Base-by-base conservation (phyloP, 2,797 vertebrate genomes). In the Gymnoscopelus braueri region DNA sequence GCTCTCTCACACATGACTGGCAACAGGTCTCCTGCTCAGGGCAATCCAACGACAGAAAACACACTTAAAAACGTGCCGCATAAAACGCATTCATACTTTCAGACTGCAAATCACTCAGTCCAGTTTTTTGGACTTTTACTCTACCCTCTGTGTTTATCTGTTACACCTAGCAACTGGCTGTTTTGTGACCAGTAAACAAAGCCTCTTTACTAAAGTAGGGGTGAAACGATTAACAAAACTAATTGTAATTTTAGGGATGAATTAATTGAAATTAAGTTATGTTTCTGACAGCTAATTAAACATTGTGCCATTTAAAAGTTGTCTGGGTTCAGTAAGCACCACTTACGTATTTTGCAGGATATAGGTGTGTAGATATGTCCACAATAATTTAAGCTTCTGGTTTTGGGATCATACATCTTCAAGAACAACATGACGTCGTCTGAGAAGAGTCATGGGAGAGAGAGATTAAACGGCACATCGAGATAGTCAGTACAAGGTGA, bases 331-430 rank as follows among this genome's bases (percentile, higher is more conserved):
- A 3, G 39, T 10, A 44, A 10, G 39, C 35, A 12, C 14, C 10
- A 96, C 97, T 95, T 92, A 99, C 98, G 96, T 96, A 99, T 99
- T 99, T 99, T 99, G 94, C 98, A 99, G 95, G 98, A 99, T 95
- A 99, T 99, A 90, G 98, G 97, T 67, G 98, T 99, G 90, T 99
- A 99, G 96, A 99, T 99, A 94, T 99, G 98, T 95, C 98, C 98
- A 95, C 98, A 99, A 95, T 99, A 99, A 96, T 99, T 99, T 96
- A 99, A 95, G 93, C 98, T 99, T 94, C 96, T 95, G 86, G 96
- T 97, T 95, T 98, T 99, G 66, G 98, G 96, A 89, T 99, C 98
- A 73, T 99, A 99, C 98, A 99, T 99, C 93, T 99, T 99, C 93
- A 99, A 90, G 92, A 99, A 99, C 83, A 99, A 94, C 98, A 99